A percentile compares a stretch with the other conserved stretches of the same genome.
These are phyloP conservation scores for Crotalus viridis DNA, from an alignment of 2,113 vertebrate genomes.

Conservation along the genomic window DNA sequence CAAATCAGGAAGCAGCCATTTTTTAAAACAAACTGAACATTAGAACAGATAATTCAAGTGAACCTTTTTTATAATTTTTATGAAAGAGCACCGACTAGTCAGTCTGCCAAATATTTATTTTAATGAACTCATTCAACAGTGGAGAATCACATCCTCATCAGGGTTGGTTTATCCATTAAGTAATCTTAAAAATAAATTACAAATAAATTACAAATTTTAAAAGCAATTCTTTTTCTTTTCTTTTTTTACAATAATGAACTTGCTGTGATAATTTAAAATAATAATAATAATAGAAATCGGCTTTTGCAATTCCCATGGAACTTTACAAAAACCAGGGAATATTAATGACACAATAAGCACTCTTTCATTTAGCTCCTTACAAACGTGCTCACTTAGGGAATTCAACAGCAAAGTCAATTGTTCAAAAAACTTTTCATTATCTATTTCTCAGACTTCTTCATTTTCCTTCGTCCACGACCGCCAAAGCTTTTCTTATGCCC, in stretches of 20 bases:
- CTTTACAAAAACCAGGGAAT: neutral
- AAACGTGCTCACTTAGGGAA: neutral
- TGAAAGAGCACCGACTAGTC: fast-evolving
- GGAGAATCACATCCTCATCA: neutral
- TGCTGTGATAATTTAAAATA: neutral
- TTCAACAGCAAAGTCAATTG: slow-evolving; percentile 4
- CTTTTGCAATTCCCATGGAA: neutral
- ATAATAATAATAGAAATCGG: fast-evolving
- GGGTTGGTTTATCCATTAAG: neutral
- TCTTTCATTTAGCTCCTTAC: neutral
- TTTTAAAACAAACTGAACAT: neutral
- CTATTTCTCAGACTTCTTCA: neutral
- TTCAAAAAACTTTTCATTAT: neutral
- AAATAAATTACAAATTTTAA: neutral
- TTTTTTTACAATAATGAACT: neutral
- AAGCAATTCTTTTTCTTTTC: neutral
- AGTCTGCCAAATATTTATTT: neutral
- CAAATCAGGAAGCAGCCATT: neutral
- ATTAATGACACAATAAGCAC: neutral
- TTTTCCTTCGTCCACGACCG: slow-evolving; percentile 1
- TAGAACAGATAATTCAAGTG: neutral
- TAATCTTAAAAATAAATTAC: neutral
- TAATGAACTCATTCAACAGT: neutral
- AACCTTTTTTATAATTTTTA: neutral
- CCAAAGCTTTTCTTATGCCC: neutral